Evolutionary conservation across 2,797 vertebrate genomes (phyloP).

Genomic region (Melanotaenia nigrans): DNA sequence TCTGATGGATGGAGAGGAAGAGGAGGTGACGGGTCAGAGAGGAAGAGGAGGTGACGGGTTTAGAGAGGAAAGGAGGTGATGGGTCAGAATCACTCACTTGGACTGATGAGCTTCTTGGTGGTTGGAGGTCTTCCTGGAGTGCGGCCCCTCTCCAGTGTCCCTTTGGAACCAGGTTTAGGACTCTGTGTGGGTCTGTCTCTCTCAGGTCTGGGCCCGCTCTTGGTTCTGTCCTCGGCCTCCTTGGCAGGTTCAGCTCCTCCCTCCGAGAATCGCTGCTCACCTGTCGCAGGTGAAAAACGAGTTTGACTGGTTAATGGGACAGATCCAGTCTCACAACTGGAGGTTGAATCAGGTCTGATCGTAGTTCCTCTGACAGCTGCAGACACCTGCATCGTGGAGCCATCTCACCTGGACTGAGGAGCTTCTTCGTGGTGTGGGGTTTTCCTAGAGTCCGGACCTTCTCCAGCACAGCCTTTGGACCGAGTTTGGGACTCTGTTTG

Average conservation of each 20-base stretch:
- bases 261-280: not conserved
- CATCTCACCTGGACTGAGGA: slow-evolving; percentile 77
- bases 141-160: slow-evolving; percentile 79
- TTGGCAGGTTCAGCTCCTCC: slow-evolving; percentile 52
- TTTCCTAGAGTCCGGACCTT: slow-evolving; percentile 83
- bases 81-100: slow-evolving; percentile 61
- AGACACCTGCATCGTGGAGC: not conserved
- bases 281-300: no score
- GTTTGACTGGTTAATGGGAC: no score
- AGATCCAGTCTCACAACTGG: no score
- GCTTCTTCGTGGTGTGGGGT: slow-evolving; percentile 84
- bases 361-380: no score
- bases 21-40: no score
- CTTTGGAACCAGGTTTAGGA: slow-evolving; percentile 73
- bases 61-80: no score
- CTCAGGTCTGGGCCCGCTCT: slow-evolving; percentile 79
- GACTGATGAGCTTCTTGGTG: slow-evolving; percentile 83
- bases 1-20: slow-evolving; percentile 35
- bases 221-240: slow-evolving; percentile 70
- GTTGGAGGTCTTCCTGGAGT: slow-evolving; percentile 80
- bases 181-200: slow-evolving; percentile 84
- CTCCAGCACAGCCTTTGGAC: slow-evolving; percentile 74
- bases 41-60: no score
- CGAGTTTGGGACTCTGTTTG: slow-evolving; percentile 79
- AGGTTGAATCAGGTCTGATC: no score